Evolutionary conservation across 2,888 invertebrate species (phyloP), one percentile per base, ranked within the genome.

Genomic region (Torymus texanus): DNA sequence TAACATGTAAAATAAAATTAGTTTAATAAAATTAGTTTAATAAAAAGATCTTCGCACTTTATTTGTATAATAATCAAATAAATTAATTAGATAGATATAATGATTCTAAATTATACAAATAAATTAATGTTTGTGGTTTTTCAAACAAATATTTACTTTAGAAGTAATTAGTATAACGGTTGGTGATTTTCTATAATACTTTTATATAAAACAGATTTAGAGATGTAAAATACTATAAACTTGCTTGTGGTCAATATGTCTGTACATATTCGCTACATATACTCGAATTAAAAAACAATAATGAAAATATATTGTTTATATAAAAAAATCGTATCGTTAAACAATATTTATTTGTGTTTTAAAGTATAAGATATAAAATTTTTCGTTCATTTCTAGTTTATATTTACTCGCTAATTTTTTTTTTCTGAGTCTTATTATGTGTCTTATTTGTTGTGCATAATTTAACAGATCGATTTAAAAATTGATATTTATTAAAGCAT

Each of bases 141-240:
- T 8, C 1, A 41, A 24, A 70, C 13, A 73, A 61, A 74, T 66
- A 56, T 72, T 59, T 68, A 68, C 41, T 68, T 61, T 63, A 50
- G 1, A 67, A 21, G 11, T 58, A 18, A 11, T 29, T 41, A 41
- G 41, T 8, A 41, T 8, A 41, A 41, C 8, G 1, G 41, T 41
- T 41, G 8, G 41, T 13, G 24, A 41, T 24, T 65, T 73, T 51
- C n/a, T 74, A 73, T 59, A 11, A 18, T 67, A 73, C 72, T 61
- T 61, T 72, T 68, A 56, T 70, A 51, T 74, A 74, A 58, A 74
- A 29, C 68, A 61, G 2, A 14, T 68, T 78, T 68, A 74, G 21
- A 65, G 75, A 70, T 63, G 59, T 70, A 75, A 75, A 68, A 75
- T 70, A 68, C 74, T 78, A 78, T 72, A 78, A 67, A 78, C 12